Evolutionary conservation across 1,140 invertebrate species (phyloP).

Genomic region (Drosophila lowei): DNA sequence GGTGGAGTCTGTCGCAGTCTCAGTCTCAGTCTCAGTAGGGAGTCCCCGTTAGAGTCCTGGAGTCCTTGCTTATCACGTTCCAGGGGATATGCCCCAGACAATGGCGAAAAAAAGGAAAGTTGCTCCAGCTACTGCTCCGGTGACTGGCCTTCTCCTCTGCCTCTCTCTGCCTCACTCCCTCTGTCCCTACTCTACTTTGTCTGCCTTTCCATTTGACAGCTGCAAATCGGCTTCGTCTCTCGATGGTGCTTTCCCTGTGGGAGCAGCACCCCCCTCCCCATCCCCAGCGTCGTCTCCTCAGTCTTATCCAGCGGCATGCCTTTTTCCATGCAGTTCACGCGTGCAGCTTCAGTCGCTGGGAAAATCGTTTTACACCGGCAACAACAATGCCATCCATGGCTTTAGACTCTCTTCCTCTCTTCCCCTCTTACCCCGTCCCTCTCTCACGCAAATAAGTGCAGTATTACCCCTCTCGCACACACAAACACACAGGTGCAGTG

Average conservation of each 20-base stretch:
- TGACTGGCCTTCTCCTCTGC: constrained; percentile 5
- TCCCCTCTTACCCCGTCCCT: neutral
- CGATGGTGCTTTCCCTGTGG: neutral
- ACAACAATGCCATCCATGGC: constrained; percentile 15
- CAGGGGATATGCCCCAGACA: constrained; percentile 47
- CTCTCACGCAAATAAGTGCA: constrained; percentile 23
- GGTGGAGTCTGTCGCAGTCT: neutral
- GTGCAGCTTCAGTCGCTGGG: constrained; percentile 50
- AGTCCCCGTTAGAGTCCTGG: constrained; percentile 27
- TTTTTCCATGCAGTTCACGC: constrained; percentile 49
- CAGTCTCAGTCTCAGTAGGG: constrained; percentile 5
- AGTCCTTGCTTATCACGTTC: constrained; percentile 56
- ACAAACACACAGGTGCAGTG: too few relatives aligned
- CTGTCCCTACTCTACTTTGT: constrained; percentile 27
- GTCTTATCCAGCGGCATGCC: constrained; percentile 38
- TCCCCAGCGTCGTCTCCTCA: neutral
- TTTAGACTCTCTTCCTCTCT: constrained; percentile 7
- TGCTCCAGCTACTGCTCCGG: constrained; percentile 17
- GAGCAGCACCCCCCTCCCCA: neutral
- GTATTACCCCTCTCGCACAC: neutral
- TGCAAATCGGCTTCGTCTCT: constrained; percentile 54
- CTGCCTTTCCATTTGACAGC: constrained; percentile 64
- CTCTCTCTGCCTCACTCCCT: neutral
- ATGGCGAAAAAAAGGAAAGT: constrained; percentile 59
- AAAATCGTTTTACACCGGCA: constrained; percentile 55